Percentiles rank a stretch among this genome's conserved stretches.
Evolutionary conservation across 2,797 vertebrate species (phyloP).

Genomic region (Argyrosomus regius): DNA sequence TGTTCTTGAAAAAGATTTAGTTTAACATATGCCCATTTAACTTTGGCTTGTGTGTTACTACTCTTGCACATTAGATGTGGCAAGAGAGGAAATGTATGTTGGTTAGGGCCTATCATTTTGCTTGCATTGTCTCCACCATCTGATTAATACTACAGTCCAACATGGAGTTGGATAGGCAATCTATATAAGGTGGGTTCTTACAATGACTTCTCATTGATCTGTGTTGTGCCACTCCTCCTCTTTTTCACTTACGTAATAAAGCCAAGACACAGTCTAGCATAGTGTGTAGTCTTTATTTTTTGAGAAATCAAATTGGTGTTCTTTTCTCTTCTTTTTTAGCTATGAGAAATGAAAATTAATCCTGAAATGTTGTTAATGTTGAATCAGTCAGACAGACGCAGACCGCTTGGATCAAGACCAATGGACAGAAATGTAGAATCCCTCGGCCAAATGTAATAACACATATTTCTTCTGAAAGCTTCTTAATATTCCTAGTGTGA

Average conservation of each 20-base stretch:
- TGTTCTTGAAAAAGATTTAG: no score
- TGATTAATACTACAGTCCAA: background rate
- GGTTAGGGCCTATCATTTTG: background rate
- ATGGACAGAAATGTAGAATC: slow-evolving; percentile 11
- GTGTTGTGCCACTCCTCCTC: background rate
- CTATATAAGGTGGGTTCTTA: background rate
- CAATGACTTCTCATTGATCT: background rate
- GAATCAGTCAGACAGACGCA: slow-evolving; percentile 7
- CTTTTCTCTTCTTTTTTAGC: background rate
- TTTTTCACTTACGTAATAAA: background rate
- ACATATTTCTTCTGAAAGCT: slow-evolving; percentile 15
- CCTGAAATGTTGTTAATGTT: slow-evolving; percentile 3
- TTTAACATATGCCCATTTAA: no score
- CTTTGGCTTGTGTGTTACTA: background rate
- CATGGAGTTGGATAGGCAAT: background rate
- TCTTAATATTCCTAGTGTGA: slow-evolving; percentile 12
- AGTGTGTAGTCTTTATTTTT: background rate
- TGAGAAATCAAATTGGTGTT: background rate
- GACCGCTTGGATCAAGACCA: slow-evolving; percentile 3
- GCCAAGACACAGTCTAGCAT: background rate
- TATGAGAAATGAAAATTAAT: slow-evolving; percentile 10
- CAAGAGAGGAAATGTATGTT: background rate
- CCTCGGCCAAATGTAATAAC: slow-evolving; percentile 35
- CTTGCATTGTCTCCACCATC: background rate
- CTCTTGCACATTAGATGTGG: background rate